Percentiles rank a stretch among this genome's conserved stretches.
Evolutionary conservation across 2,888 invertebrate species (phyloP).

Genomic region (Gastrophysa polygoni): DNA sequence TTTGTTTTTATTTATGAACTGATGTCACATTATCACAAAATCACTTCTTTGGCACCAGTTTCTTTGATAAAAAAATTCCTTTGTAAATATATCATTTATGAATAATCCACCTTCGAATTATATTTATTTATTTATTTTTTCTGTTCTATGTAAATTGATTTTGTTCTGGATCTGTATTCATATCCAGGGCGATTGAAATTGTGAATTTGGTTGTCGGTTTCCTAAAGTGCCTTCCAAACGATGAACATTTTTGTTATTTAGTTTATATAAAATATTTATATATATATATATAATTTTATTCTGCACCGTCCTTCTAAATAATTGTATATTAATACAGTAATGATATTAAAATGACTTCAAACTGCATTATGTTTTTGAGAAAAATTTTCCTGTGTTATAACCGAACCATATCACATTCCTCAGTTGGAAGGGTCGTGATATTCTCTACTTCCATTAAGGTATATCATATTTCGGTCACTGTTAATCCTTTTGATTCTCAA

Average conservation of each 20-base stretch:
- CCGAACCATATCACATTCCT: too few species aligned
- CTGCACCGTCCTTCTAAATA: constrained; percentile 43
- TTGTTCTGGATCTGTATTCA: constrained; percentile 5
- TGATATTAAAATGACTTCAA: constrained; percentile 43
- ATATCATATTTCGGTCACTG: too few species aligned
- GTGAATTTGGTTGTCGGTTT: constrained; percentile 28
- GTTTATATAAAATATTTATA: constrained; percentile 32
- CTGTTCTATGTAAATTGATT: constrained; percentile 22
- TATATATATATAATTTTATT: constrained; percentile 40
- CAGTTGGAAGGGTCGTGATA: too few species aligned
- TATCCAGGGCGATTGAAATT: constrained; percentile 18
- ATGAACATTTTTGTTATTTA: constrained; percentile 39
- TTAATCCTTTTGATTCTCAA: too few species aligned
- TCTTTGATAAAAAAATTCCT: constrained; percentile 7
- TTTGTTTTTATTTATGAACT: constrained; percentile 1
- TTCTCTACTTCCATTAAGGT: too few species aligned
- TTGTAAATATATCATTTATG: constrained; percentile 27
- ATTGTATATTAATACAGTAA: constrained; percentile 40
- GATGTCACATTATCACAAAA: neutral
- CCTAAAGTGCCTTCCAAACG: constrained; percentile 44
- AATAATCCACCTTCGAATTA: too few species aligned
- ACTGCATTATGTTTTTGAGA: neutral
- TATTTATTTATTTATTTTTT: too few species aligned
- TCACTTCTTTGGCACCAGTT: constrained; percentile 8
- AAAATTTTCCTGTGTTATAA: too few species aligned